These are phyloP conservation scores for Rynchops niger DNA, from an alignment of 2,113 vertebrate species.

Conservation along the genomic window DNA sequence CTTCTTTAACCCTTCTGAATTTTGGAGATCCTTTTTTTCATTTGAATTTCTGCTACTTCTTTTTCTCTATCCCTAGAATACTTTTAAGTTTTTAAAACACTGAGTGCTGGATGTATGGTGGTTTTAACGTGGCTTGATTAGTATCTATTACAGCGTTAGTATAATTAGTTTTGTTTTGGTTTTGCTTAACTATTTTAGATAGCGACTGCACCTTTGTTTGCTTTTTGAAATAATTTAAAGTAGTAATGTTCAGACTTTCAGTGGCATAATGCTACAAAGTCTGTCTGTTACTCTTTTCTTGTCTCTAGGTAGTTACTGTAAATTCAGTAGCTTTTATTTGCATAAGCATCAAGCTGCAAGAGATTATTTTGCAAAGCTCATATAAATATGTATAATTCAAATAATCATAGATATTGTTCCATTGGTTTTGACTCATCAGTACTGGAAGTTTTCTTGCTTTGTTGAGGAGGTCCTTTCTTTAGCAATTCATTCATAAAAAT, in stretches of 20 bases:
- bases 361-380: neutral
- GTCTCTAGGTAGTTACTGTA: neutral
- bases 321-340: neutral
- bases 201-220: neutral
- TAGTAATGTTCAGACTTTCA: neutral
- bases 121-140: neutral
- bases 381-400: neutral
- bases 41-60: neutral
- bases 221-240: neutral
- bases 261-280: neutral
- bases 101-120: neutral
- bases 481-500: neutral
- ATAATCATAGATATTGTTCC: neutral
- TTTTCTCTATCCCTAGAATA: neutral
- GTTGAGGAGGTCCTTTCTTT: neutral
- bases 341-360: neutral
- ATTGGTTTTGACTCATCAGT: neutral
- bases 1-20: neutral
- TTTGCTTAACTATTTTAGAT: neutral
- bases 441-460: neutral
- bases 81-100: neutral
- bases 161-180: neutral
- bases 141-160: neutral
- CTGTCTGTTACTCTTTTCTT: neutral
- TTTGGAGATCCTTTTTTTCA: neutral